These are phyloP conservation scores for Plectrocnemia conspersa DNA, from an alignment of 1,140 invertebrate species.

Conservation along the genomic window DNA sequence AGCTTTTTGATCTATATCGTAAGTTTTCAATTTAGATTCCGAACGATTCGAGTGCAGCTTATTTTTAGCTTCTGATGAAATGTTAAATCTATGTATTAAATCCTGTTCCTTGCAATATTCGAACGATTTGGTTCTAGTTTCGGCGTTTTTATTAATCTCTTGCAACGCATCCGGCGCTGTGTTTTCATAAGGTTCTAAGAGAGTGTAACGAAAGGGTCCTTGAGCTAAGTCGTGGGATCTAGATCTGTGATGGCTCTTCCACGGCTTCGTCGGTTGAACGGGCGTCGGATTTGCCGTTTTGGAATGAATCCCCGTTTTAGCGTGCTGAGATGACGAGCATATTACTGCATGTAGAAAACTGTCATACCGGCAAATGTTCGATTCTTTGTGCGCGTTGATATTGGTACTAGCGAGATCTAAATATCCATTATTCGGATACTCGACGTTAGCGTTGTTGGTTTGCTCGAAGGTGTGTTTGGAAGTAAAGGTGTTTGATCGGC, in stretches of 20 bases:
- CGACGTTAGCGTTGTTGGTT: conserved; percentile 42
- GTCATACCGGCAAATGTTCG: conserved; percentile 57
- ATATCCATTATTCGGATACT: conserved; percentile 44
- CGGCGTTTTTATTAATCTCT: conserved; percentile 19
- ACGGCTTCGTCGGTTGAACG: conserved; percentile 24
- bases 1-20: conserved; percentile 30
- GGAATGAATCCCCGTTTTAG: conserved; percentile 46
- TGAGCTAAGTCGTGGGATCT: conserved; percentile 50
- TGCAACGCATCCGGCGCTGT: conserved; percentile 10
- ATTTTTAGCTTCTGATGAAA: conserved; percentile 24
- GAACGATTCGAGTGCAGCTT: conserved; percentile 23
- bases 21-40: conserved; percentile 31
- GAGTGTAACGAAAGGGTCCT: conserved; percentile 43
- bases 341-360: conserved; percentile 58
- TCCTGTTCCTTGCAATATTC: conserved; percentile 31
- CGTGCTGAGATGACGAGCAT: conserved; percentile 48
- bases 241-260: conserved; percentile 42
- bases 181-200: conserved; percentile 42
- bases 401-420: conserved; percentile 43
- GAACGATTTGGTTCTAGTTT: conserved; percentile 31
- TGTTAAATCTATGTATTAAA: conserved; percentile 28
- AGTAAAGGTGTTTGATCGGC: conserved; percentile 50
- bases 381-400: conserved; percentile 41
- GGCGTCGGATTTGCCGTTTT: conserved; percentile 26
- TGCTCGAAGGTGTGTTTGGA: conserved; percentile 43